Evolutionary conservation across 2,113 vertebrate species (phyloP), one percentile per base, ranked within the genome.

Genomic region (Ceyx melanurus): DNA sequence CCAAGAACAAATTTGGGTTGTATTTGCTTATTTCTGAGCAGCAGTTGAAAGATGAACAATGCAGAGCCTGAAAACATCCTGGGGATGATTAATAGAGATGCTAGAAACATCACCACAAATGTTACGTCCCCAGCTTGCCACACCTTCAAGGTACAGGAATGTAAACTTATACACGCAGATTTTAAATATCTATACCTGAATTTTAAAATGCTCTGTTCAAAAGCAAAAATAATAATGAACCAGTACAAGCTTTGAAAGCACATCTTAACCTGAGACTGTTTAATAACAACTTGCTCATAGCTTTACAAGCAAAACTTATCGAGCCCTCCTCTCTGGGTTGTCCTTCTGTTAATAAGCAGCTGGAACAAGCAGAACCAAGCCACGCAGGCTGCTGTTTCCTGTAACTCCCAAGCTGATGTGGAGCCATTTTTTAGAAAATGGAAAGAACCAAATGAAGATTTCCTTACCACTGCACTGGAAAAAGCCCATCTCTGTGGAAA

Each of bases 21-120:
- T 67, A 67, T 56, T 61, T 88, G 60, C 77, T 64, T 76, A 81
- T 37, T 3, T 42, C 66, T 50, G 67, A 82, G 84, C 12, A 65
- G 50, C 70, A 81, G 42, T 35, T 57, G 56, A 92, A 94, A 93
- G 54, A 64, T 73, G 83, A 94, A 82, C 51, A 91, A 72, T 50
- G 40, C 25, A n/a, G 54, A 72, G 58, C 75, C 58, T 76, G 66
- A 74, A 94, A 94, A 90, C 58, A 82, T 66, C 62, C 86, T 35
- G 26, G n/a, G 51, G 77, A 60, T 26, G 37, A 82, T 76, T 88
- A 66, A 29, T 25, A 43, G 51, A 76, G 31, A 72, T 28, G 58
- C 61, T 3, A 78, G 35, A 65, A 80, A 66, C n/a, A 56, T 26
- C 31, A 78, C 42, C 18, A 61, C 23, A 35, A 71, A 80, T 53